Conservation (phyloP, 2,888 invertebrate genomes). For the Blomia tropicalis region DNA sequence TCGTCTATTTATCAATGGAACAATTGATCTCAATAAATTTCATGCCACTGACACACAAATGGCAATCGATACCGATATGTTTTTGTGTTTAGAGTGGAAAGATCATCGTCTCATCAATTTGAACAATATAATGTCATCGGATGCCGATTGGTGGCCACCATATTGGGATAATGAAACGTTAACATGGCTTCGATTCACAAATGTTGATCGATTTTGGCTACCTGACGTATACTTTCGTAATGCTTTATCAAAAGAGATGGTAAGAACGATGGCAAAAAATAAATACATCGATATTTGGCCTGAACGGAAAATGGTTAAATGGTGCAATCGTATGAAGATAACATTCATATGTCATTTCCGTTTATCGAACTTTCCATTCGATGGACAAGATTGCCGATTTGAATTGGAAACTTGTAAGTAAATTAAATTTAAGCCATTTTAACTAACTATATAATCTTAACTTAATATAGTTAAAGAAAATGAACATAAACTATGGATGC, state of each 20-base stretch:
- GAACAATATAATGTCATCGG: no score
- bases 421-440: neutral
- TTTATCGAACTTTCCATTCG: conserved; percentile 29
- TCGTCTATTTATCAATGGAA: neutral
- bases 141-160: no score
- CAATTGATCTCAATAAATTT: neutral
- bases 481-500: neutral
- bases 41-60: neutral
- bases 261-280: neutral
- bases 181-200: neutral
- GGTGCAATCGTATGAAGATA: neutral
- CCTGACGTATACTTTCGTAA: conserved; percentile 6
- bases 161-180: neutral
- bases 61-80: neutral
- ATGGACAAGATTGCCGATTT: conserved; percentile 29
- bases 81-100: neutral
- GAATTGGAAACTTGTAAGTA: conserved; percentile 28
- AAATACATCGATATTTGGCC: neutral
- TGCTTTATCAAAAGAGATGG: neutral
- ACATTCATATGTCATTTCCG: conserved; percentile 25
- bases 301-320: neutral
- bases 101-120: neutral
- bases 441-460: neutral
- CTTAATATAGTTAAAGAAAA: neutral
- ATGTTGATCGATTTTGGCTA: neutral